These are phyloP conservation scores for Cantharis rufa DNA, from an alignment of 2,888 invertebrate genomes.

Conservation along the genomic window DNA sequence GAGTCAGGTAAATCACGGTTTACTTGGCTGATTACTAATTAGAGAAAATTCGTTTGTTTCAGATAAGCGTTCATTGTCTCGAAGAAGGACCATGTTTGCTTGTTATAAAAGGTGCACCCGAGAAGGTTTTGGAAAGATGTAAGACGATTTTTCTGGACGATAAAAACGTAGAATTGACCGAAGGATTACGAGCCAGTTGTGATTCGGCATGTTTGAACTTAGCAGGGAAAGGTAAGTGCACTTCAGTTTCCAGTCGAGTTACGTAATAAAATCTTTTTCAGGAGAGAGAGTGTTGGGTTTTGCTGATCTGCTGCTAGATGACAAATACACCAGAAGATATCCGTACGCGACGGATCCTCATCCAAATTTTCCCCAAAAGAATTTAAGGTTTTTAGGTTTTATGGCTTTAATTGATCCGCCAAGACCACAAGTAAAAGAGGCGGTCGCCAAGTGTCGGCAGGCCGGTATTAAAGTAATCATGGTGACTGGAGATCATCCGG, in stretches of 20 bases:
- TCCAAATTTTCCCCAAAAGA: conserved; percentile 71
- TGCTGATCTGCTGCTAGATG: conserved; percentile 69
- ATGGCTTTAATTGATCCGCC: conserved; percentile 71
- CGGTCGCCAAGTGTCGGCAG: conserved; percentile 69
- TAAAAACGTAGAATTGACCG: conserved; percentile 59
- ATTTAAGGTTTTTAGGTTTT: conserved; percentile 67
- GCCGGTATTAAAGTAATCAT: conserved; percentile 82
- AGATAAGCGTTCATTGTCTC: conserved; percentile 67
- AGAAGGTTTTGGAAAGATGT: conserved; percentile 71
- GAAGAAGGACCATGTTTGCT: conserved; percentile 60
- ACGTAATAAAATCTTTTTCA: conserved; percentile 50
- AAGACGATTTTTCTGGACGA: conserved; percentile 63
- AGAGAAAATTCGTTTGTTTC: neutral
- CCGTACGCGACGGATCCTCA: conserved; percentile 63
- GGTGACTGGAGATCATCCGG: conserved; percentile 84
- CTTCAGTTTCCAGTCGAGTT: neutral
- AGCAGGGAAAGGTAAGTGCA: conserved; percentile 58
- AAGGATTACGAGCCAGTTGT: conserved; percentile 61
- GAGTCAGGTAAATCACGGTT: too few species aligned
- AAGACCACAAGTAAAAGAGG: conserved; percentile 67
- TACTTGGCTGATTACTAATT: too few species aligned
- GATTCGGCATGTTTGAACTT: conserved; percentile 76
- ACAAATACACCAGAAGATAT: conserved; percentile 59
- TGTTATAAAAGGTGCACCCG: conserved; percentile 79
- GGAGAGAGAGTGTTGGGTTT: conserved; percentile 89